Evolutionary conservation across 2,888 invertebrate species (phyloP).

Genomic region (Geotrupes spiniger): DNA sequence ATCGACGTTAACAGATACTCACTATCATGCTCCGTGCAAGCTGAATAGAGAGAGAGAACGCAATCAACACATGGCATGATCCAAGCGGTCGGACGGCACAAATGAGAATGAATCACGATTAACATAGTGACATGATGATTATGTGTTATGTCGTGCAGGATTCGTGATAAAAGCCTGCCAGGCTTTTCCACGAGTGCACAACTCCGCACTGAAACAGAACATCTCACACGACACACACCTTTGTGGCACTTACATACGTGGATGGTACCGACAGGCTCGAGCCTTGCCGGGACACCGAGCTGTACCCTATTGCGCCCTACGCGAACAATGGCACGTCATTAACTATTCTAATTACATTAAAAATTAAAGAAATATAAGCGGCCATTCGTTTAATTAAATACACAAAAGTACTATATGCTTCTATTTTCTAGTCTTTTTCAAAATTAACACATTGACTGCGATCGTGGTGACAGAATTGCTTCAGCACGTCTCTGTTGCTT

Average conservation of each 20-base stretch:
- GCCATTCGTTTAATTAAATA: too few species aligned
- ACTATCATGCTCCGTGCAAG: slow-evolving; percentile 91
- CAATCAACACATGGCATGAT: slow-evolving; percentile 55
- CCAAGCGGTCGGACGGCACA: slow-evolving; percentile 49
- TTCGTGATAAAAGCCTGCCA: slow-evolving; percentile 24
- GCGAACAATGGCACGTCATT: slow-evolving; percentile 58
- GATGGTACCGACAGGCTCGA: slow-evolving; percentile 83
- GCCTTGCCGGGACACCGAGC: slow-evolving; percentile 58
- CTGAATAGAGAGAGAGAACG: slow-evolving; percentile 68
- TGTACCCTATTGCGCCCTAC: slow-evolving; percentile 52
- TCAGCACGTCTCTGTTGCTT: too few species aligned
- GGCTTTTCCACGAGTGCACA: slow-evolving; percentile 34
- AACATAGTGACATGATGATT: slow-evolving; percentile 35
- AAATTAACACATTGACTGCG: too few species aligned
- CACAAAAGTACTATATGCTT: too few species aligned
- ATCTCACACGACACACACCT: slow-evolving; percentile 32
- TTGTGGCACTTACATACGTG: slow-evolving; percentile 57
- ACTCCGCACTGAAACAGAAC: slow-evolving; percentile 34
- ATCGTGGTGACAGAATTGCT: too few species aligned
- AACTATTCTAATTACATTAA: slow-evolving; percentile 8
- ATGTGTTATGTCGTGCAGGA: slow-evolving; percentile 34
- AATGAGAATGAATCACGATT: slow-evolving; percentile 44
- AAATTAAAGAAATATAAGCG: too few species aligned
- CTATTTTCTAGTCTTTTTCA: too few species aligned
- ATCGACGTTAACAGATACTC: slow-evolving; percentile 57